Conservation (phyloP, 2,113 vertebrate species). For the Mohoua ochrocephala region DNA sequence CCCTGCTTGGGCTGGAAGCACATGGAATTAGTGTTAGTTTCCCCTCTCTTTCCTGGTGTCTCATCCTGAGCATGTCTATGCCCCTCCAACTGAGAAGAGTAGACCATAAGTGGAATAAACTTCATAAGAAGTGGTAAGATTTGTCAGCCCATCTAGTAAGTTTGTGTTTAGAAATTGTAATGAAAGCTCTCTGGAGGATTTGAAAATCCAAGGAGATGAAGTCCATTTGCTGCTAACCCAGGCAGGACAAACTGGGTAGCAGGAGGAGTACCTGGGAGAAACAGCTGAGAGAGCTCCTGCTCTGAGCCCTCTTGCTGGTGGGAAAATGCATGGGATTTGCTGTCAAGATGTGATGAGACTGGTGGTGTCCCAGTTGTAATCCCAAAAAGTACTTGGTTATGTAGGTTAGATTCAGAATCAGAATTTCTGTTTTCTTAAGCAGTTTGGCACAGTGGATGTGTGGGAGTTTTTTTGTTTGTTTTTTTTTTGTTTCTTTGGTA, state of each 20-base stretch:
- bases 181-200: background rate
- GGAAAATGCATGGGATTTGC: background rate
- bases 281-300: background rate
- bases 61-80: background rate
- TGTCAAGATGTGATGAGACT: background rate
- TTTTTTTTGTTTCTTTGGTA: background rate
- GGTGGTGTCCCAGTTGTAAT: background rate
- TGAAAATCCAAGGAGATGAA: background rate
- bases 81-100: background rate
- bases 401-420: background rate
- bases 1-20: background rate
- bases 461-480: background rate
- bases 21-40: background rate
- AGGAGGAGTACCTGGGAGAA: background rate
- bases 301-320: background rate
- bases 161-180: background rate
- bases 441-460: background rate
- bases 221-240: background rate
- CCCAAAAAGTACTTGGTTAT: background rate
- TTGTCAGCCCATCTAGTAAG: background rate
- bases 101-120: background rate
- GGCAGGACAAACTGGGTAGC: background rate
- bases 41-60: background rate
- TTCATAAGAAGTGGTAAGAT: background rate
- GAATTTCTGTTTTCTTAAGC: background rate